These are phyloP conservation scores for Pterocles gutturalis DNA, from an alignment of 2,113 vertebrate genomes.

Conservation along the genomic window DNA sequence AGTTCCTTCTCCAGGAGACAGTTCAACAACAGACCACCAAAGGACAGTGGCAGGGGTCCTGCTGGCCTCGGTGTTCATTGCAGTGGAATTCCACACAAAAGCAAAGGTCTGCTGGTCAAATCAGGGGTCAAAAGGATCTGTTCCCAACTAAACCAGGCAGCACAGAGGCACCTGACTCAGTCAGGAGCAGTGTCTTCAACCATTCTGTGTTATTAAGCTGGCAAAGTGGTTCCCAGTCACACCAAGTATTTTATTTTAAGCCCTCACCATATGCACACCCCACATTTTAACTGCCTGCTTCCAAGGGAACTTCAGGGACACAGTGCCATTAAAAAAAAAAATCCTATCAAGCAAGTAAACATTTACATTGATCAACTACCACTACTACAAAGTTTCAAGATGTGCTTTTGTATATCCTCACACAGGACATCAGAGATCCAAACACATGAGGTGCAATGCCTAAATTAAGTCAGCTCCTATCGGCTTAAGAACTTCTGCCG, in stretches of 20 bases:
- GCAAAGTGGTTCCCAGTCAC: background rate
- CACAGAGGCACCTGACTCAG: background rate
- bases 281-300: background rate
- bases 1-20: background rate
- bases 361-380: background rate
- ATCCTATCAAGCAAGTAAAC: background rate
- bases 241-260: background rate
- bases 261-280: background rate
- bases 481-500: background rate
- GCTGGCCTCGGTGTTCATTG: rapidly evolving
- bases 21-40: background rate
- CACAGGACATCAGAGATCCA: background rate
- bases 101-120: background rate
- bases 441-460: background rate
- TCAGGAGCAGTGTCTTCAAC: background rate
- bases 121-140: background rate
- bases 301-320: background rate
- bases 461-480: background rate
- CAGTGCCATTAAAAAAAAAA: background rate
- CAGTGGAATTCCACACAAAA: background rate
- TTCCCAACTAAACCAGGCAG: background rate
- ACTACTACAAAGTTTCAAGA: background rate
- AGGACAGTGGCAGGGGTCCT: background rate
- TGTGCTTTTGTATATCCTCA: background rate
- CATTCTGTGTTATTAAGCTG: background rate